A percentile compares a stretch with the other conserved stretches of the same genome.
Evolutionary conservation across 2,888 invertebrate genomes (phyloP).

Genomic region (Coleophora deauratella): DNA sequence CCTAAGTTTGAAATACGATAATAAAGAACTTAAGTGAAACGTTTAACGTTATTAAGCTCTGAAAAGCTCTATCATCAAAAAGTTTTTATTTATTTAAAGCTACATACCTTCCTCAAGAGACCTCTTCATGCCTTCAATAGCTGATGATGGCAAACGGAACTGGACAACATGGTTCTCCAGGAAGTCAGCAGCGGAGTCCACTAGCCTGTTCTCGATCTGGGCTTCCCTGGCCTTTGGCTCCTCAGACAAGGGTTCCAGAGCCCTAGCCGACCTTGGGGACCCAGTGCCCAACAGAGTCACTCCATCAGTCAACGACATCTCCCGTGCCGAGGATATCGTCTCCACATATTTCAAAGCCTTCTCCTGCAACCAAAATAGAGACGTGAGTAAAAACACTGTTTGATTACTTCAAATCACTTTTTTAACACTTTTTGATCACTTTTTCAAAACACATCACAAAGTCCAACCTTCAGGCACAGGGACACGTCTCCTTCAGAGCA

Average conservation of each 20-base stretch:
- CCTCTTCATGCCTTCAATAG: conserved; percentile 83
- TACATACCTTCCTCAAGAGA: conserved; percentile 85
- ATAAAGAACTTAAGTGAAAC: no score
- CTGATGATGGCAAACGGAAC: conserved; percentile 83
- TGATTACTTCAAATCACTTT: conserved; percentile 30
- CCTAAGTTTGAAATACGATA: no score
- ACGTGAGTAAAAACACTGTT: conserved; percentile 26
- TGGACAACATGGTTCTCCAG: conserved; percentile 87
- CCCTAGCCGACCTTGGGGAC: conserved; percentile 74
- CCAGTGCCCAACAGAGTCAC: conserved; percentile 68
- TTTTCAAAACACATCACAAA: conserved; percentile 7
- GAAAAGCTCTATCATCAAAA: no score
- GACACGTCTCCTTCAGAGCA: conserved; percentile 81
- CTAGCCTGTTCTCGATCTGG: conserved; percentile 81
- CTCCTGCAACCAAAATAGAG: conserved; percentile 75
- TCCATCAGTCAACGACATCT: conserved; percentile 75
- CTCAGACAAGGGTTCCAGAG: conserved; percentile 78
- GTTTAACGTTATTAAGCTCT: no score
- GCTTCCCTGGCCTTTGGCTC: conserved; percentile 83
- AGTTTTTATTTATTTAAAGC: conserved; percentile 1
- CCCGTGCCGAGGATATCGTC: conserved; percentile 63
- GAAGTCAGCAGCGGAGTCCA: conserved; percentile 85
- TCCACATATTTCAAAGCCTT: conserved; percentile 82
- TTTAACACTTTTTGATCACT: conserved; percentile 12
- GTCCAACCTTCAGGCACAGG: conserved; percentile 80